These are phyloP conservation scores for Glossosoma conforme DNA, from an alignment of 1,140 invertebrate genomes.

Conservation along the genomic window DNA sequence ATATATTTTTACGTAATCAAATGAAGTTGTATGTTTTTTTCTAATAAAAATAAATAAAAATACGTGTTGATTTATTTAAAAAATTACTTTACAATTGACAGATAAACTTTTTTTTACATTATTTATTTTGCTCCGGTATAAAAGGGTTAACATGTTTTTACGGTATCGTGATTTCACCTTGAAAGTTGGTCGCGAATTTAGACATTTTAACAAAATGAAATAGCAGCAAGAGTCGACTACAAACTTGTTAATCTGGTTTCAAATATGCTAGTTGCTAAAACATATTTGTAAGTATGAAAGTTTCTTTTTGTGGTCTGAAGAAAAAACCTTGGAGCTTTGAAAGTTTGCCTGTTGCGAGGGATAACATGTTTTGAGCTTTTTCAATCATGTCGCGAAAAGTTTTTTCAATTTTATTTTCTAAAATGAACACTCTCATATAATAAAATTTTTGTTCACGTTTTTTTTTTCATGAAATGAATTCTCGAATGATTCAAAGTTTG, in stretches of 20 bases:
- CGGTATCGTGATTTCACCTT: conserved; percentile 17
- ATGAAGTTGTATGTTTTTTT: too few species aligned
- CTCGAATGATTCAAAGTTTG: too few species aligned
- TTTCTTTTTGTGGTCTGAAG: conserved; percentile 12
- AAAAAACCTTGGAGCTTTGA: conserved; percentile 5
- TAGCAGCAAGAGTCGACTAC: neutral
- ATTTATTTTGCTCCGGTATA: neutral
- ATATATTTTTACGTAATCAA: too few species aligned
- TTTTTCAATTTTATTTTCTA: conserved; percentile 4
- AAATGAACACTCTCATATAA: too few species aligned
- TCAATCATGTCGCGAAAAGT: conserved; percentile 11
- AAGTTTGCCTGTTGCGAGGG: conserved; percentile 13
- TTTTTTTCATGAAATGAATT: too few species aligned
- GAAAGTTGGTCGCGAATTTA: conserved; percentile 11
- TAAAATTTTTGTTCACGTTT: too few species aligned
- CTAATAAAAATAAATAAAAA: too few species aligned
- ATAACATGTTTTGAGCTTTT: conserved; percentile 15
- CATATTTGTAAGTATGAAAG: conserved; percentile 8
- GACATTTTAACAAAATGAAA: conserved; percentile 22
- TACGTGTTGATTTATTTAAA: too few species aligned
- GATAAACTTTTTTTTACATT: neutral
- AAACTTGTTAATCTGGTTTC: conserved; percentile 16
- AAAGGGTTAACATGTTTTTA: conserved; percentile 11
- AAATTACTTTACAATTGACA: too few species aligned
- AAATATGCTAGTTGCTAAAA: conserved; percentile 11